These are phyloP conservation scores for Agrochola circellaris DNA, from an alignment of 2,888 invertebrate genomes.

Conservation along the genomic window DNA sequence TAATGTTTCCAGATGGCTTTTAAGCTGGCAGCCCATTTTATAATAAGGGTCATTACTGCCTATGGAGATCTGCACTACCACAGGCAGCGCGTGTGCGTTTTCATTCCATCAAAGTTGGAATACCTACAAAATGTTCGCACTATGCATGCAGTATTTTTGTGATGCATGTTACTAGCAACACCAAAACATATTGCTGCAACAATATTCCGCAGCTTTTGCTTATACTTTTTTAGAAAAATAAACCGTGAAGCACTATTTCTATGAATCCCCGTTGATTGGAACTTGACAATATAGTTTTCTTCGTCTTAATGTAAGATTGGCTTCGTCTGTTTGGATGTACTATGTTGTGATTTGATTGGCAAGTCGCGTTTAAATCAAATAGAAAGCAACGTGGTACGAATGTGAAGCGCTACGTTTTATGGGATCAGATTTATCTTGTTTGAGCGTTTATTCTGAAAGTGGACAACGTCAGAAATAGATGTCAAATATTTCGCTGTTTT, in stretches of 20 bases:
- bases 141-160: background rate
- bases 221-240: background rate
- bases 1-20: background rate
- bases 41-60: background rate
- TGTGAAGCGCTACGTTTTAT: background rate
- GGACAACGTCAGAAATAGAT: too few species aligned
- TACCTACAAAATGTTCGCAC: background rate
- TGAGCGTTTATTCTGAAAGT: background rate
- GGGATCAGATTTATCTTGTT: background rate
- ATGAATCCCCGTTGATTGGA: slow-evolving; percentile 4
- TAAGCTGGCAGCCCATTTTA: background rate
- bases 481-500: too few species aligned
- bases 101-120: background rate
- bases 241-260: background rate
- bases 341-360: slow-evolving; percentile 30
- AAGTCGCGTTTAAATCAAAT: slow-evolving; percentile 20
- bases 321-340: slow-evolving; percentile 7
- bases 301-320: slow-evolving; percentile 13
- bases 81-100: background rate
- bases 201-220: background rate
- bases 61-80: background rate
- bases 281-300: slow-evolving; percentile 17
- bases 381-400: background rate
- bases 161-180: background rate
- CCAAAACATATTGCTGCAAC: background rate